Evolutionary conservation across 2,888 invertebrate genomes (phyloP).

Genomic region (Nomada ferruginata): DNA sequence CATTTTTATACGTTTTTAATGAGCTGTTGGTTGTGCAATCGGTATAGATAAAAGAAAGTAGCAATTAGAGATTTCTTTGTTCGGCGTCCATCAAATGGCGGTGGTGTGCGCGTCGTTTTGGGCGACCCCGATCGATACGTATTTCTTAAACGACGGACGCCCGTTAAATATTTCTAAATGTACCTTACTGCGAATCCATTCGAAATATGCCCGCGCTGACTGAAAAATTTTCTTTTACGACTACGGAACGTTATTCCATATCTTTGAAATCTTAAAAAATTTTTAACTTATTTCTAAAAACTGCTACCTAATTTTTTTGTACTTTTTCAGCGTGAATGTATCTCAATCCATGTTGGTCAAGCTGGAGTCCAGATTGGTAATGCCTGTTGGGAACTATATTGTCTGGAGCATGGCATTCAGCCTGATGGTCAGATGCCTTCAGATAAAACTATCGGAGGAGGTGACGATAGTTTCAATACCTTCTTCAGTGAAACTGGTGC

Average conservation of each 20-base stretch:
- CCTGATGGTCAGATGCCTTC: conserved; percentile 97
- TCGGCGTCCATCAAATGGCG: conserved; percentile 21
- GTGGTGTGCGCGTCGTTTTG: conserved; percentile 35
- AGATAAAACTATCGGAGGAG: conserved; percentile 95
- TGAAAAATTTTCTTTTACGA: too few species aligned
- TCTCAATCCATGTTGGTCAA: conserved; percentile 92
- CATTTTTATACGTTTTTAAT: background rate
- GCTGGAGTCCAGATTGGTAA: conserved; percentile 96
- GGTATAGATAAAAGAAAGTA: background rate
- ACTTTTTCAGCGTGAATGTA: conserved; percentile 90
- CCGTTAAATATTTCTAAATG: background rate
- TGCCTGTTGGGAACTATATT: conserved; percentile 95
- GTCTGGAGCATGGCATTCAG: conserved; percentile 95
- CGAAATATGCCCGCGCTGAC: too few species aligned
- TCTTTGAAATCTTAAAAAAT: too few species aligned
- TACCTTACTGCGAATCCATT: background rate
- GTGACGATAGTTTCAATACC: conserved; percentile 97
- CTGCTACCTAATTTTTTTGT: conserved; percentile 86
- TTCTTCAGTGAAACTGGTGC: conserved; percentile 98
- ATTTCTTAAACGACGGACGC: background rate
- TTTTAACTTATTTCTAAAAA: conserved; percentile 81
- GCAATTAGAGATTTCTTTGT: conserved; percentile 19
- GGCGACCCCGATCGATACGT: conserved; percentile 33
- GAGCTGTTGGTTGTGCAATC: background rate
- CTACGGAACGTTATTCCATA: too few species aligned